Evolutionary conservation across 2,888 invertebrate genomes (phyloP).

Genomic region (Octonoba sinensis): DNA sequence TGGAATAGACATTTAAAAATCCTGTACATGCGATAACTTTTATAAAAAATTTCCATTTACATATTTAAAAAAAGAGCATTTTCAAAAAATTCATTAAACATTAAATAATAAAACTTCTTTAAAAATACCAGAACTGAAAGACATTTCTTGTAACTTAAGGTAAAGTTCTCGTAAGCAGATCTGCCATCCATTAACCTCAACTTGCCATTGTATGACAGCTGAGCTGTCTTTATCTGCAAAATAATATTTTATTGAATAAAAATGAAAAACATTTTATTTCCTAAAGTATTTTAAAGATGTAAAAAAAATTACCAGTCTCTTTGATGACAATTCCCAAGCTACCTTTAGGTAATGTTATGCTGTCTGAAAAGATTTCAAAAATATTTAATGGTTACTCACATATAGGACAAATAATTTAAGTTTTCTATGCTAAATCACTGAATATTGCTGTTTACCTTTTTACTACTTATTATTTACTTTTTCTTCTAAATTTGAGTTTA

Average conservation of each 20-base stretch:
- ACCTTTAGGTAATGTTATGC: constrained; percentile 47
- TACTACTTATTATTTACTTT: too few relatives aligned
- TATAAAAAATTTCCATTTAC: too few relatives aligned
- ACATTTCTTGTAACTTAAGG: constrained; percentile 53
- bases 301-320: constrained; percentile 25
- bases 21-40: too few relatives aligned
- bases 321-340: constrained; percentile 44
- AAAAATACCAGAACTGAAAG: constrained; percentile 48
- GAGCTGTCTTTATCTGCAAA: constrained; percentile 46
- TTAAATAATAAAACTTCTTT: background rate
- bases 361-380: constrained; percentile 42
- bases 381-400: background rate
- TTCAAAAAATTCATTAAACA: too few relatives aligned
- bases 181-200: constrained; percentile 64
- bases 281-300: background rate
- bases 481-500: too few relatives aligned
- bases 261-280: background rate
- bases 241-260: background rate
- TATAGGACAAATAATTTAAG: too few relatives aligned
- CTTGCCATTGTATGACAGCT: constrained; percentile 63
- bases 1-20: too few relatives aligned
- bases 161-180: constrained; percentile 62
- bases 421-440: too few relatives aligned
- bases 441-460: too few relatives aligned
- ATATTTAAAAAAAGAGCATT: too few relatives aligned